Conservation (phyloP, 2,888 invertebrate species). For the Coleophora deauratella region DNA sequence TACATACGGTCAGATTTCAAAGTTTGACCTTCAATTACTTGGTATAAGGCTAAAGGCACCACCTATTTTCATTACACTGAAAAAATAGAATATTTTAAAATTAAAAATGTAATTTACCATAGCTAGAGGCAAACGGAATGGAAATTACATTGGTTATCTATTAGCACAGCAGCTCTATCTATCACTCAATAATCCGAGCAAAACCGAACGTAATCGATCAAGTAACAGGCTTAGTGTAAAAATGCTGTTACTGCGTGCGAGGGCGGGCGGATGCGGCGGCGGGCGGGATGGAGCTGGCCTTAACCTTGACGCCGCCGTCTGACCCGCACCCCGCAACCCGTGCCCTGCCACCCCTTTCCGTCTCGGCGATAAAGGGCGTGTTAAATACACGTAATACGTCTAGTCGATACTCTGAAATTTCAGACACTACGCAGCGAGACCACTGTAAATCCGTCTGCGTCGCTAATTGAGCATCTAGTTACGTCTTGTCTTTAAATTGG, state of each 20-base stretch:
- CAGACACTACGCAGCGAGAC: not conserved
- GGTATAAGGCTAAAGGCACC: too few relatives aligned
- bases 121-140: too few relatives aligned
- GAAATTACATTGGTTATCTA: too few relatives aligned
- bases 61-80: too few relatives aligned
- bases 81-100: too few relatives aligned
- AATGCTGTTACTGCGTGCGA: conserved; percentile 19
- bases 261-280: conserved; percentile 9
- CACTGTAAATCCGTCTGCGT: not conserved
- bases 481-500: not conserved
- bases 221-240: too few relatives aligned
- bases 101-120: too few relatives aligned
- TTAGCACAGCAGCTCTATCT: too few relatives aligned
- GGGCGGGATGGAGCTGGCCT: conserved; percentile 41
- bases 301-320: conserved; percentile 69
- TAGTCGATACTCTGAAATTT: not conserved
- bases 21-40: too few relatives aligned
- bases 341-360: conserved; percentile 27
- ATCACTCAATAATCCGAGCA: too few relatives aligned
- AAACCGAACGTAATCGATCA: too few relatives aligned
- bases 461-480: not conserved
- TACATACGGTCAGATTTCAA: too few relatives aligned
- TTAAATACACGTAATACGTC: conserved; percentile 36
- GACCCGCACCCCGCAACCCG: conserved; percentile 51
- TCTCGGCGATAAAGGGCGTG: conserved; percentile 41